These are phyloP conservation scores for Sminthopsis crassicaudata DNA, from an alignment of 2,113 vertebrate genomes.

Conservation along the genomic window DNA sequence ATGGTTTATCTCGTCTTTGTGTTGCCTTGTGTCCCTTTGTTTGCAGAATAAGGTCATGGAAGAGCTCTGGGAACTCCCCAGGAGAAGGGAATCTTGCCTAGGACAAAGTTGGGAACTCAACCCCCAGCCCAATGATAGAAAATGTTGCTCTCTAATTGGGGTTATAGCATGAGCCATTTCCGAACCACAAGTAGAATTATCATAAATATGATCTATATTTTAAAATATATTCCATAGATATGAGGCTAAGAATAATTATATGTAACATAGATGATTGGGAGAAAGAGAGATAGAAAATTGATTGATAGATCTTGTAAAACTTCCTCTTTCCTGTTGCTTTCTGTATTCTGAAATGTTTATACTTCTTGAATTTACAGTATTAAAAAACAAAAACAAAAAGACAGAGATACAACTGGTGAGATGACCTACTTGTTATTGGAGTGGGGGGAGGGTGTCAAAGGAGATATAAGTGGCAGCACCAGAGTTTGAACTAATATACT, in stretches of 20 bases:
- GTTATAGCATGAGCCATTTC: not conserved
- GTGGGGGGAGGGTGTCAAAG: not conserved
- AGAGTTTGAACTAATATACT: too few relatives aligned
- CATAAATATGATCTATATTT: not conserved
- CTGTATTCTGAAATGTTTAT: not conserved
- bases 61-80: not conserved
- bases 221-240: not conserved
- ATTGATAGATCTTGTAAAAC: not conserved
- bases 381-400: too few relatives aligned
- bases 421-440: not conserved
- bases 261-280: not conserved
- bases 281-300: too few relatives aligned
- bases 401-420: not conserved
- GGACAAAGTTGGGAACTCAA: not conserved
- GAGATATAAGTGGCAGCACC: too few relatives aligned
- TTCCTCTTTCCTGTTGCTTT: not conserved
- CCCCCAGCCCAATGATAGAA: not conserved
- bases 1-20: not conserved
- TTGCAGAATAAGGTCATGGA: not conserved
- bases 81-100: not conserved
- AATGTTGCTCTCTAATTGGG: not conserved
- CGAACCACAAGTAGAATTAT: not conserved
- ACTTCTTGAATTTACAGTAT: not conserved
- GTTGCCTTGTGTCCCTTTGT: not conserved
- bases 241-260: not conserved